These are phyloP conservation scores for Stichopus horrens DNA, from an alignment of 53 echinoderm and acorn worm genomes.

Conservation along the genomic window DNA sequence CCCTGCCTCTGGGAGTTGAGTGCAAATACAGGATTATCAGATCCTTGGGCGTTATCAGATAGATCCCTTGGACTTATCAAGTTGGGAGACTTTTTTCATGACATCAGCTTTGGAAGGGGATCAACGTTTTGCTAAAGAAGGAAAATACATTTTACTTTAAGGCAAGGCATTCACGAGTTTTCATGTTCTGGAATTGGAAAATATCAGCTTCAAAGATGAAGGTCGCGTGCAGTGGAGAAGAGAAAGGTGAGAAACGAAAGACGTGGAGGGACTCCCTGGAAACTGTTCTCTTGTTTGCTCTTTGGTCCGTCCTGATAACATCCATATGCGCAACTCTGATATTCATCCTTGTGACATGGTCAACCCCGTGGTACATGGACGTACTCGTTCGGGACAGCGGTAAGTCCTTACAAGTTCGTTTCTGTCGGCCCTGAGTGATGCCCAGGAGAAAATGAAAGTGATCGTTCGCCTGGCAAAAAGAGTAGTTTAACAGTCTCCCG, in stretches of 20 bases:
- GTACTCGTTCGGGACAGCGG: not conserved
- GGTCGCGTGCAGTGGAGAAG: constrained; percentile 6
- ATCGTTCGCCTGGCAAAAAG: too few species aligned
- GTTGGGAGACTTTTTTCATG: too few species aligned
- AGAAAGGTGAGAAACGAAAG: not conserved
- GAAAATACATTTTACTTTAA: not conserved
- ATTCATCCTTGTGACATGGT: not conserved
- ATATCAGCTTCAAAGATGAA: constrained; percentile 21
- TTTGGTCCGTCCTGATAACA: constrained; percentile 5
- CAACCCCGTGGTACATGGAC: constrained; percentile 2
- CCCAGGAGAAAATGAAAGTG: too few species aligned
- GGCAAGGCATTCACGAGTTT: not conserved
- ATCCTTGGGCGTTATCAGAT: too few species aligned
- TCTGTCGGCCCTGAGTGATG: too few species aligned
- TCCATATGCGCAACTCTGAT: constrained; percentile 3
- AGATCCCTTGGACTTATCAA: too few species aligned
- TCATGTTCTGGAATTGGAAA: constrained; percentile 39
- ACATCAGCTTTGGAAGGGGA: too few species aligned
- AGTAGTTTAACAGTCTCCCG: too few species aligned
- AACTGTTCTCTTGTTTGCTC: not conserved
- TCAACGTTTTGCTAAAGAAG: too few species aligned
- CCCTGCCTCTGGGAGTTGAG: too few species aligned
- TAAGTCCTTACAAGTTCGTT: too few species aligned
- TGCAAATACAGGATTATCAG: too few species aligned
- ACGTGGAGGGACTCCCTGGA: not conserved